These are phyloP conservation scores for Aepyceros melampus DNA, from an alignment of 2,113 vertebrate species.

Conservation along the genomic window DNA sequence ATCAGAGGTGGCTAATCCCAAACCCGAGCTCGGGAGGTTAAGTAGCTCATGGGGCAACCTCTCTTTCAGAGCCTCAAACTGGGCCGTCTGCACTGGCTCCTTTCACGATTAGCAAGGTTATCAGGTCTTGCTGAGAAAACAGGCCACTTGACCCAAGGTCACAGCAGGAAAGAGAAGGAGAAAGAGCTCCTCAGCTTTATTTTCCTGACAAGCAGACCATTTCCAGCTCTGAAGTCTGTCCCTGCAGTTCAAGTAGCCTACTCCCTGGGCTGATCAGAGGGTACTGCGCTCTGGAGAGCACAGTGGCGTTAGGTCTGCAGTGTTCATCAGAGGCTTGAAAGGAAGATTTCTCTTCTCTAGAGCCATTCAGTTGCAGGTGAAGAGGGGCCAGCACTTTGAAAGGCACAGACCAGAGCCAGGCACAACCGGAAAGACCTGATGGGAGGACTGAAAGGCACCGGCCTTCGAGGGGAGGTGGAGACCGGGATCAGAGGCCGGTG, in stretches of 20 bases:
- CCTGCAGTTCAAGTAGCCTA: background rate
- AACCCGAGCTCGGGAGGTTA: background rate
- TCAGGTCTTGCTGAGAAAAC: constrained; percentile 29
- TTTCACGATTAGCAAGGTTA: background rate
- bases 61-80: background rate
- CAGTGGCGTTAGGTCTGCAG: background rate
- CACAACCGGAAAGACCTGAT: background rate
- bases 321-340: background rate
- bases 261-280: background rate
- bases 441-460: background rate
- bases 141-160: constrained; percentile 26
- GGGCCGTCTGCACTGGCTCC: background rate
- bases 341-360: background rate
- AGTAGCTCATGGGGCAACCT: background rate
- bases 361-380: background rate
- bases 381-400: background rate
- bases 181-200: background rate
- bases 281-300: background rate
- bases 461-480: background rate
- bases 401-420: background rate
- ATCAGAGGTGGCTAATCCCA: background rate
- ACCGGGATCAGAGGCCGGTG: background rate
- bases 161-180: constrained; percentile 26
- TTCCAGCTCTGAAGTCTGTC: background rate
- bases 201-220: background rate